Conservation (phyloP, 1,140 invertebrate genomes). For the Pteromalus puparum region DNA sequence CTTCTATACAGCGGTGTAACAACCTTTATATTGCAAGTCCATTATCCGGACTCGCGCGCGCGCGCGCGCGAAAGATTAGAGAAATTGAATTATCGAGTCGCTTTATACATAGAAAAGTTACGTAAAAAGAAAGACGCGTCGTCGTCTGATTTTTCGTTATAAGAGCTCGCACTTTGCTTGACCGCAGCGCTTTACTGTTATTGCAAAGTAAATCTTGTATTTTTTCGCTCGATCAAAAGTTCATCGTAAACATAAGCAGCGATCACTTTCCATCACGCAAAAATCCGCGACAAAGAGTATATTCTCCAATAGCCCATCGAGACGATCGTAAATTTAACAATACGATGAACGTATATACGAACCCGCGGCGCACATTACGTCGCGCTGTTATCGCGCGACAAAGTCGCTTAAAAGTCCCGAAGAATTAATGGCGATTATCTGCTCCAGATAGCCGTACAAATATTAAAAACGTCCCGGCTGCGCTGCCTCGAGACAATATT, state of each 20-base stretch:
- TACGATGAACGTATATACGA: too few species aligned
- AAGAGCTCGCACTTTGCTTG: neutral
- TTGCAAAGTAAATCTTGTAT: neutral
- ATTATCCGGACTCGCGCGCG: neutral
- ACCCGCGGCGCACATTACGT: constrained; percentile 14
- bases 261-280: too few species aligned
- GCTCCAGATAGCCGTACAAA: constrained; percentile 18
- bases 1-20: neutral
- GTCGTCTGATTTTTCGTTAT: neutral
- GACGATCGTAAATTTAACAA: neutral
- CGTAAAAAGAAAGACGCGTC: constrained; percentile 14
- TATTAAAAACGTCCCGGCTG: neutral
- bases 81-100: constrained; percentile 16
- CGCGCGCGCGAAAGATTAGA: neutral
- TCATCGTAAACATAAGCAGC: too few species aligned
- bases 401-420: neutral
- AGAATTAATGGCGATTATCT: constrained; percentile 25
- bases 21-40: neutral
- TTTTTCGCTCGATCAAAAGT: neutral
- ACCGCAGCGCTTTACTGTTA: neutral
- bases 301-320: too few species aligned
- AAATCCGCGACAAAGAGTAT: too few species aligned
- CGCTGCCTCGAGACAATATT: neutral
- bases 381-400: neutral
- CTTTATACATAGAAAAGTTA: constrained; percentile 2